Base-by-base conservation (phyloP, 2,113 vertebrate genomes). In the Tragelaphus strepsiceros region DNA sequence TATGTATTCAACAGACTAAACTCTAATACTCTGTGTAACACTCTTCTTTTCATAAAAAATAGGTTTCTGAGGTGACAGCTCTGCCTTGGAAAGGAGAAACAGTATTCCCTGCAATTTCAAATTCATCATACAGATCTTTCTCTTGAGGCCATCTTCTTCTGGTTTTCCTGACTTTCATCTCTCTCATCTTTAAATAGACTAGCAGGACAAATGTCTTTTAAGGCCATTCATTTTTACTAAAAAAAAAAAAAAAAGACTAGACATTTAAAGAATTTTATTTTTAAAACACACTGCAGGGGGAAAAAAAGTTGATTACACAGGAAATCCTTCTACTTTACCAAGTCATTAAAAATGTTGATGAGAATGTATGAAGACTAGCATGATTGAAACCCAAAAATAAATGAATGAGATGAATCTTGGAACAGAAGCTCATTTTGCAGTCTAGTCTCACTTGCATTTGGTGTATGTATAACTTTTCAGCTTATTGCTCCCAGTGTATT, bases 141-240 rank as follows among this genome's bases (percentile, higher is more conserved):
- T 98, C 98, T 96, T 26, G 92, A 97, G 98, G 98, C 85, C 90
- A 87, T 96, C 96, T 98, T 94, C 96, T 98, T 97, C 91, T 26
- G 21, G 93, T 96, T 98, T 98, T 97, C 90, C 97, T 97, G 97
- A 92, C 96, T 96, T 97, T 97, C 97, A 43, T 97, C 93, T 96
- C 88, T 97, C 92, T 84, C 97, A 97, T 97, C 91, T 98, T 98
- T 98, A 98, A 98, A 98, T 95, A 97, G 97, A 98, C 89, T 95
- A 96, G 90, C 85, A 95, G 2, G 39, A 92, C 56, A 98, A 91
- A 98, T 98, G 98, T 98, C 93, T 88, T 98, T 92, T 97, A 83
- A 97, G 98, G 91, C 90, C 84, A 96, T 97, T 97, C 56, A 78
- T 97, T 94, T 97, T 88, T 97, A 30, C 2, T 82, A 81, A 83